Evolutionary conservation across 2,113 vertebrate species (phyloP).

Genomic region (Trochalopteron elliotii): DNA sequence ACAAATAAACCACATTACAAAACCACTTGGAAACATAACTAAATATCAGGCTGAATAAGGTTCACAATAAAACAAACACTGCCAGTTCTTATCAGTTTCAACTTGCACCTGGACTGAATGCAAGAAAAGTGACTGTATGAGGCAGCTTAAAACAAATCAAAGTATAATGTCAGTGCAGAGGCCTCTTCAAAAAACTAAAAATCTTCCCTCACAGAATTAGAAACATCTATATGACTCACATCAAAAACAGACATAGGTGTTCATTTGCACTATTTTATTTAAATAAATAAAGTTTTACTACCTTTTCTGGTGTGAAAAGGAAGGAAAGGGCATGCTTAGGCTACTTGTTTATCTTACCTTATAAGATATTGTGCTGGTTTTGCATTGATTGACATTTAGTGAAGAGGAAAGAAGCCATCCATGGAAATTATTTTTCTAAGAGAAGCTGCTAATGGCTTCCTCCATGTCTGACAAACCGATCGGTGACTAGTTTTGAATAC

Average conservation of each 20-base stretch:
- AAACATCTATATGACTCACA: background rate
- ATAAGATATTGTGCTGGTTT: background rate
- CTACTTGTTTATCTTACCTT: background rate
- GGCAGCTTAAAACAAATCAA: constrained; percentile 5
- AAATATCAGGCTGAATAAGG: constrained; percentile 68
- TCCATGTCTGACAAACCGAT: background rate
- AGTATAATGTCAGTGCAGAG: background rate
- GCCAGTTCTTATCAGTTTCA: constrained; percentile 33
- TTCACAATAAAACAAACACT: constrained; percentile 60
- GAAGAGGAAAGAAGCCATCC: background rate
- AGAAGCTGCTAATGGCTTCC: background rate
- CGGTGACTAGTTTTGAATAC: background rate
- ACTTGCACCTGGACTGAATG: background rate
- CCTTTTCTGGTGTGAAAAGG: background rate
- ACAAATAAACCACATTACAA: constrained; percentile 87
- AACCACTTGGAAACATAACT: constrained; percentile 72
- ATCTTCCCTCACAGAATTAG: background rate
- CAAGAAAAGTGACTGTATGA: background rate
- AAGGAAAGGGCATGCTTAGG: background rate
- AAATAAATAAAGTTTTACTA: background rate
- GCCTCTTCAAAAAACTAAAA: background rate
- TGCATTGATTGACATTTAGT: background rate
- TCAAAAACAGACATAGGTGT: background rate
- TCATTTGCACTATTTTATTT: background rate
- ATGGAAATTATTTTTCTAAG: background rate